Base-by-base conservation (phyloP, 2,888 invertebrate species). In the Mesoligia furuncula region DNA sequence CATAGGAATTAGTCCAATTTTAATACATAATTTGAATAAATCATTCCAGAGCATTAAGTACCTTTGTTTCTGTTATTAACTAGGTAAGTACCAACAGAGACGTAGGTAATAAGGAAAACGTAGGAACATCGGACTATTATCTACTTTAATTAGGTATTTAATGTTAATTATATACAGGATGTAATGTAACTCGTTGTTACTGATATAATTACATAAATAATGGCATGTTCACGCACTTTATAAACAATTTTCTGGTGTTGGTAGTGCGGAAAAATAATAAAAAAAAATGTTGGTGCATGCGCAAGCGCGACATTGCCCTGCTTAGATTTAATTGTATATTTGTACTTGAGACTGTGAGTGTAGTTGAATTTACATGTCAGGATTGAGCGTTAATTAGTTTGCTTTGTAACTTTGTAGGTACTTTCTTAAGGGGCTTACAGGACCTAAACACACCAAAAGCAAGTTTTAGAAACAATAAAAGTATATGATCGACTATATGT, bases 111-210 rank as follows among this genome's bases (percentile, higher is more conserved):
- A 93, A 95, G 95, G 95, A 95, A 95, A 95, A 95, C 91, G 88
- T 88, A 89, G 87, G 78, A 89, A 85, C 86, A 88, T 90, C 91
- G 87, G 85, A 76, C 93, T 90, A 93, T 95, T 94, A 95, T 94
- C 93, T 93, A 90, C 89, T 89, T 90, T 95, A 96, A 96, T 96
- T 91, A 95, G 94, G 89, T 95, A 93, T 94, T 95, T 95, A 94
- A 95, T 95, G 94, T 91, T 96, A 95, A 96, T 96, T 94, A 94
- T 90, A 84, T 90, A 90, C 95, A 95, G 96, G 96, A 96, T 94
- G 95, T 93, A 92, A 90, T 90, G 91, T 91, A 91, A 91, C 91
- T 87, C 79, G 80, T 87, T 88, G 89, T 90, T 90, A 90, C 89
- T 89, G 93, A 93, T 94, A 93, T 95, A 95, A 95, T 95, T 95